These are phyloP conservation scores for Temnothorax unifasciatus DNA, from an alignment of 2,888 invertebrate genomes.

Conservation along the genomic window DNA sequence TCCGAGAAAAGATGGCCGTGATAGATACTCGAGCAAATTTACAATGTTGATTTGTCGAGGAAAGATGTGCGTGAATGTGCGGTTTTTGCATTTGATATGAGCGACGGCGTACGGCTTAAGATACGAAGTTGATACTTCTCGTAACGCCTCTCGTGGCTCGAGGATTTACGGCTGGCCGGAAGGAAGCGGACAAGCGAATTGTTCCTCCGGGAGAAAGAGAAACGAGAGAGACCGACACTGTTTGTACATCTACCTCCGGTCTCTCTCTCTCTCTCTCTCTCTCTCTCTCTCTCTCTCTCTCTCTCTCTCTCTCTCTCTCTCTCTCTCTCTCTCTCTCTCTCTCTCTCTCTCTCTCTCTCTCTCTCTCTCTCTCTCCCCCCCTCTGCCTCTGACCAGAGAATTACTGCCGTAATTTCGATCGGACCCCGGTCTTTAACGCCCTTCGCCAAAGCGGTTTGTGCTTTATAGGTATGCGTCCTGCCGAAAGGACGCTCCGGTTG, in stretches of 20 bases:
- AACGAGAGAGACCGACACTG: conserved; percentile 27
- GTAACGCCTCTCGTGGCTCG: conserved; percentile 13
- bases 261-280: too few species aligned
- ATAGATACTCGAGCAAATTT: neutral
- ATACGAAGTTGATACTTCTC: conserved; percentile 47
- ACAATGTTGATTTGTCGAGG: neutral
- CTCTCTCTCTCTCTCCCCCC: too few species aligned
- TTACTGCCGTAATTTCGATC: conserved; percentile 43
- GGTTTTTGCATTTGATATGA: conserved; percentile 7
- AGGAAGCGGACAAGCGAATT: conserved; percentile 41
- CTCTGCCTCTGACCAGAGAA: conserved; percentile 29
- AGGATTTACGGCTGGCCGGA: conserved; percentile 46
- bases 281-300: too few species aligned
- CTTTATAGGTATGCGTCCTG: neutral
- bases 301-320: too few species aligned
- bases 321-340: too few species aligned
- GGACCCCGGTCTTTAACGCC: conserved; percentile 29
- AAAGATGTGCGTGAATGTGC: neutral
- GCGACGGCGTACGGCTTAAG: neutral
- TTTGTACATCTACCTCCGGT: conserved; percentile 44
- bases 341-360: too few species aligned
- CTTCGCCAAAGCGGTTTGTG: neutral
- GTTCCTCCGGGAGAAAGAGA: conserved; percentile 42
- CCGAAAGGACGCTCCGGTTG: neutral
- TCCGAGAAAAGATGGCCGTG: neutral